These are phyloP conservation scores for Charadrius vociferus DNA, from an alignment of 2,113 vertebrate species.

Conservation along the genomic window DNA sequence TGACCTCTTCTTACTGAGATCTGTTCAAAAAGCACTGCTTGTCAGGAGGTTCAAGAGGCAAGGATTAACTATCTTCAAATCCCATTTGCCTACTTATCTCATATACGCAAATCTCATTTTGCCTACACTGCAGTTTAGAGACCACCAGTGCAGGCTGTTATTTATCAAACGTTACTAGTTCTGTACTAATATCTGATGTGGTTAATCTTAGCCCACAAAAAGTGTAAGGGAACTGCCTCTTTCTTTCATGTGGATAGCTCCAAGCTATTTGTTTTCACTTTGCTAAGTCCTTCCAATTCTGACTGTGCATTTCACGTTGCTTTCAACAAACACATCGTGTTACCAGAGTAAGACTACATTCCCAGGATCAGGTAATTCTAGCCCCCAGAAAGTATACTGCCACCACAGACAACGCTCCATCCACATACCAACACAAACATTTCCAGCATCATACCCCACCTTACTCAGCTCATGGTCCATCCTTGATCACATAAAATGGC, in stretches of 20 bases:
- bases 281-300: background rate
- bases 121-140: background rate
- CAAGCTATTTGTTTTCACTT: background rate
- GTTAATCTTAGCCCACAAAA: background rate
- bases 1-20: background rate
- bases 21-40: background rate
- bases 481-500: background rate
- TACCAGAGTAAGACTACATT: background rate
- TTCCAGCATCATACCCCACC: background rate
- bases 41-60: background rate
- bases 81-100: background rate
- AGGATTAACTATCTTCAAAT: background rate
- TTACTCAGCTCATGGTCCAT: background rate
- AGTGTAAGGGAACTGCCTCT: background rate
- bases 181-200: background rate
- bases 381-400: rapidly evolving
- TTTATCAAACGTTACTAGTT: background rate
- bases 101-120: background rate
- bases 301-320: background rate
- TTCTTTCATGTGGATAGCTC: background rate
- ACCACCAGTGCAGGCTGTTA: background rate
- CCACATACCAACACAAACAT: background rate
- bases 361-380: background rate
- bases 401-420: background rate
- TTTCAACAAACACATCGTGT: background rate